Evolutionary conservation across 2,888 invertebrate species (phyloP).

Genomic region (Ommatoiulus sabulosus): DNA sequence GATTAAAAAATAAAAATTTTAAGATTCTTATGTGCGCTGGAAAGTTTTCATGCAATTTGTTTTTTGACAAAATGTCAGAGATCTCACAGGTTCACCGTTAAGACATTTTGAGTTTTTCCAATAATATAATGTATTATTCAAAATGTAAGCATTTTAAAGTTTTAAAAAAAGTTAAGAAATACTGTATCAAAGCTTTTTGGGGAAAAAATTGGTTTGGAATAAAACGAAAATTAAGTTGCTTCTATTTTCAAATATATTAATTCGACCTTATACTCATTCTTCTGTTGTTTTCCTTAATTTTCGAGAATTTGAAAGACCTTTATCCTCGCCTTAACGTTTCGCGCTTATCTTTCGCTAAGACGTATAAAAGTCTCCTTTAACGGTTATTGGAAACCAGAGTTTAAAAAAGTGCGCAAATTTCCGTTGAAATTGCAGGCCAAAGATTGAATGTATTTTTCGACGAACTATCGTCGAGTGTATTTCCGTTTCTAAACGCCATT

Average conservation of each 20-base stretch:
- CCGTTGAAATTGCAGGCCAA: constrained; percentile 15
- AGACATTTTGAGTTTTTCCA: too few species aligned
- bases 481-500: constrained; percentile 33
- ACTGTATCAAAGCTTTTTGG: too few species aligned
- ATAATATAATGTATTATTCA: too few species aligned
- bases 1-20: too few species aligned
- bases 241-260: neutral
- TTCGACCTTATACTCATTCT: neutral
- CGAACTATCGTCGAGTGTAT: neutral
- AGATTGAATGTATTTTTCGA: neutral
- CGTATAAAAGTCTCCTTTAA: neutral
- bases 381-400: neutral
- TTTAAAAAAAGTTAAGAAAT: too few species aligned
- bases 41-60: too few species aligned
- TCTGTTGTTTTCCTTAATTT: neutral
- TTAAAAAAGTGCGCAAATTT: neutral
- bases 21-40: too few species aligned
- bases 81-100: too few species aligned
- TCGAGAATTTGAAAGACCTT: neutral
- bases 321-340: neutral
- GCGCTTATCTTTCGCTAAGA: neutral
- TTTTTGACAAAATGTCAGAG: too few species aligned
- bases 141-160: too few species aligned
- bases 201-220: too few species aligned
- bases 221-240: too few species aligned